These are phyloP conservation scores for Semotilus atromaculatus DNA, from an alignment of 2,797 vertebrate species.

Conservation along the genomic window DNA sequence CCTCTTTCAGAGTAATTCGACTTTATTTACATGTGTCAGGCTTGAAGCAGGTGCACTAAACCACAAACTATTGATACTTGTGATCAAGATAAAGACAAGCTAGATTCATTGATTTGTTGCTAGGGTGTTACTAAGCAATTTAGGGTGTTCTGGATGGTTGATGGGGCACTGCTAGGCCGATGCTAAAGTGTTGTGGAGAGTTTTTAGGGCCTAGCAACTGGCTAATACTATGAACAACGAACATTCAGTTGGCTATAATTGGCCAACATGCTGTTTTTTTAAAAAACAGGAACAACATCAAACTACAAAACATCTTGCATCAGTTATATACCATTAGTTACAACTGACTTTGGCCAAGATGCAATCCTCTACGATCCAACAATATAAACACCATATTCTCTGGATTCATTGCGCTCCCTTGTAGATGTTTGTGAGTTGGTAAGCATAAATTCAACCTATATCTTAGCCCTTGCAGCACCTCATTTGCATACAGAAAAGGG, in stretches of 20 bases:
- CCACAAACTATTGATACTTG: slow-evolving; percentile 9
- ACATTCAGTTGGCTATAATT: not conserved
- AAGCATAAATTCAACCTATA: slow-evolving; percentile 37
- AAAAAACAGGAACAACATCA: not conserved
- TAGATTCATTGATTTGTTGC: not conserved
- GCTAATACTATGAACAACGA: not conserved
- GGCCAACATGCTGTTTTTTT: not conserved
- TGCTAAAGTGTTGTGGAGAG: not conserved
- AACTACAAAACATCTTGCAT: not conserved
- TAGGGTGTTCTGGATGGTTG: not conserved
- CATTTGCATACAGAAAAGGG: slow-evolving; percentile 56
- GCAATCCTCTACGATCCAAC: not conserved
- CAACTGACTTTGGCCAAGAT: not conserved
- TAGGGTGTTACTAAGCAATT: slow-evolving; percentile 10
- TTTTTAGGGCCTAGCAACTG: not conserved
- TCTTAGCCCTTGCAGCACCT: slow-evolving; percentile 5
- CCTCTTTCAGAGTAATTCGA: not conserved
- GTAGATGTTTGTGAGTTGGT: slow-evolving; percentile 8
- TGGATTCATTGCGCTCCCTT: not conserved
- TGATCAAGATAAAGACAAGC: not conserved
- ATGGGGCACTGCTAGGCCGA: not conserved
- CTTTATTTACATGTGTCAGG: not conserved
- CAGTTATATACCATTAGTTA: not conserved
- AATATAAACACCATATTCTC: not conserved
- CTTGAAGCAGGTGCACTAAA: not conserved